Evolutionary conservation across 2,113 vertebrate genomes (phyloP).

Genomic region (Phylloscopus trochilus): DNA sequence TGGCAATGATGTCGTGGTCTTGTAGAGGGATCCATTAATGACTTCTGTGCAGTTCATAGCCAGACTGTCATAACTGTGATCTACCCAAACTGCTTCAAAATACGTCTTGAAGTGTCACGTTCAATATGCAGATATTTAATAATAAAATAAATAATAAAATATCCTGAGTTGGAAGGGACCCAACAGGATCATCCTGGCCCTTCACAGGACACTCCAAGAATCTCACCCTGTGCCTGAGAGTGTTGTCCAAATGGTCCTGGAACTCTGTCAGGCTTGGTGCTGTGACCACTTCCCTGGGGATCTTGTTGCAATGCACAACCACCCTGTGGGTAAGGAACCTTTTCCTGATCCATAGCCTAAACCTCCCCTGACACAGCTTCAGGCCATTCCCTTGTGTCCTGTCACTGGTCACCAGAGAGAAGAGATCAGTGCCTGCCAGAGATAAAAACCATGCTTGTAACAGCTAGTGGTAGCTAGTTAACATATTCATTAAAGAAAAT

Average conservation of each 20-base stretch:
- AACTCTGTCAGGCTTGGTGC: not conserved
- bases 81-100: not conserved
- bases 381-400: not conserved
- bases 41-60: not conserved
- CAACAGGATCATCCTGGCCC: not conserved
- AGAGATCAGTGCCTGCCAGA: not conserved
- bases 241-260: not conserved
- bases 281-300: not conserved
- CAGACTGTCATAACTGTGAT: fast-evolving
- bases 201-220: not conserved
- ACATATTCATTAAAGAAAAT: not conserved
- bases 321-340: not conserved
- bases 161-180: not conserved
- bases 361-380: fast-evolving
- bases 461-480: not conserved
- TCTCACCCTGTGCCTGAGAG: not conserved
- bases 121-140: not conserved
- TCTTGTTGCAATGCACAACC: fast-evolving
- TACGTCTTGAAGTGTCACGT: not conserved
- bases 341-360: not conserved
- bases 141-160: not conserved
- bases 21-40: fast-evolving
- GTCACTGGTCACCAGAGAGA: not conserved
- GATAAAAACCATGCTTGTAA: not conserved
- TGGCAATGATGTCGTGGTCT: not conserved